These are phyloP conservation scores for Phyllotreta cruciferae DNA, from an alignment of 2,888 invertebrate species.

Conservation along the genomic window DNA sequence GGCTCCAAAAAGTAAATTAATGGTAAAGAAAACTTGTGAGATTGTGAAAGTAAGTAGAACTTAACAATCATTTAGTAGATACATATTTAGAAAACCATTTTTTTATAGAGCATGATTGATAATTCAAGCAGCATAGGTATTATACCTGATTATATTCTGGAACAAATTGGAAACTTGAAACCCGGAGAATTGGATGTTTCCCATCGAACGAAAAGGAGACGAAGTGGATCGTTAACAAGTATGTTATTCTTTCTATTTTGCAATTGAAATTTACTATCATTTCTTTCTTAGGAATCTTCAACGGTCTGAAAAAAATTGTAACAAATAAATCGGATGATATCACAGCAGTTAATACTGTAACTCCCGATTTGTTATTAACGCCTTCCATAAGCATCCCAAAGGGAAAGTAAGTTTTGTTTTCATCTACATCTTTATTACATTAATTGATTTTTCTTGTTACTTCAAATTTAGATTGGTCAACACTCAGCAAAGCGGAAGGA, in stretches of 20 bases:
- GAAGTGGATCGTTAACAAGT: slow-evolving; percentile 89
- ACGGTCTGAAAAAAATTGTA: slow-evolving; percentile 80
- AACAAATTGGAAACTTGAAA: slow-evolving; percentile 55
- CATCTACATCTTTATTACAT: background rate
- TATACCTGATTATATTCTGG: slow-evolving; percentile 68
- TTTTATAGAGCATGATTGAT: slow-evolving; percentile 74
- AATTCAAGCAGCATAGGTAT: slow-evolving; percentile 78
- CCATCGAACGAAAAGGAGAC: slow-evolving; percentile 74
- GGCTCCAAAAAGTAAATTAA: slow-evolving; percentile 62
- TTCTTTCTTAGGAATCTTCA: slow-evolving; percentile 70
- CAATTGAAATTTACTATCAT: background rate
- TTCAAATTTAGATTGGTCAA: background rate
- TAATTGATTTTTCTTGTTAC: slow-evolving; percentile 1
- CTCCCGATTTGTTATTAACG: slow-evolving; percentile 60
- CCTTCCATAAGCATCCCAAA: slow-evolving; percentile 71
- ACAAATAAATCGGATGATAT: slow-evolving; percentile 66
- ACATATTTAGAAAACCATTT: slow-evolving; percentile 5
- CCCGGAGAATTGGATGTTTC: slow-evolving; percentile 60
- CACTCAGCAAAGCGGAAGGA: slow-evolving; percentile 24
- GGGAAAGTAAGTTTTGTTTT: slow-evolving; percentile 66
- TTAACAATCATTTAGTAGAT: background rate
- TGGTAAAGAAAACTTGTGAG: slow-evolving; percentile 48
- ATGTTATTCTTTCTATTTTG: slow-evolving; percentile 48
- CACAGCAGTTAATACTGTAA: slow-evolving; percentile 47
- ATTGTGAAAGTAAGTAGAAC: slow-evolving; percentile 43